These are phyloP conservation scores for Zaprionus camerounensis DNA, from an alignment of 1,140 invertebrate genomes.

Conservation along the genomic window DNA sequence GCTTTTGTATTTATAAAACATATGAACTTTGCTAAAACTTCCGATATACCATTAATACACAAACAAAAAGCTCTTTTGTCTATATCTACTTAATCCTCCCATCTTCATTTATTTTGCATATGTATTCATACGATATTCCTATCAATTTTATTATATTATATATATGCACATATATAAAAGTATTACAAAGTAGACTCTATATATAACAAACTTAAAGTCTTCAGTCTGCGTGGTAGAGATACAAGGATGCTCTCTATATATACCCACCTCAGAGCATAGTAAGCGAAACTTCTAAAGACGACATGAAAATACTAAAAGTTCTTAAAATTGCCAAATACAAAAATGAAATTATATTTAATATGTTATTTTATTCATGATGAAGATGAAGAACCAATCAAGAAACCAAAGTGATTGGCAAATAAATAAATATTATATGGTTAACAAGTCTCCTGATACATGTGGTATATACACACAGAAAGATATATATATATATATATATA, in stretches of 20 bases:
- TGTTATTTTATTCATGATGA: no score
- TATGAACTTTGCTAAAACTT: no score
- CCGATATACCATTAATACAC: no score
- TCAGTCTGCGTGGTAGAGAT: background rate
- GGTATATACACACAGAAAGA: background rate
- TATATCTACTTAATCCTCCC: no score
- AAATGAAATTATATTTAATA: no score
- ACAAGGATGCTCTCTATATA: background rate
- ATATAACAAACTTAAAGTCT: background rate
- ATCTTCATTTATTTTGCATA: no score
- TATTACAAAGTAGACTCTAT: background rate
- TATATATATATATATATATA: background rate
- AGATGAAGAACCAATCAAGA: no score
- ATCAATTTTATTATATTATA: background rate
- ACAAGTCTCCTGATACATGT: background rate
- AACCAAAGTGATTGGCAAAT: background rate
- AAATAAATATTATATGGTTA: constrained; percentile 5
- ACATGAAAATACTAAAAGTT: background rate
- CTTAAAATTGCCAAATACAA: background rate
- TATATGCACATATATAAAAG: constrained; percentile 5
- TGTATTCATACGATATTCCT: background rate
- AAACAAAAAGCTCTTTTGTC: no score
- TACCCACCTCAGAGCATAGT: background rate
- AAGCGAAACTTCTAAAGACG: background rate
- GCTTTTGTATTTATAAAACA: no score